phyloP scores from a whole-genome alignment of 1,140 invertebrate genomes.

The Metaphire vulgaris region DNA sequence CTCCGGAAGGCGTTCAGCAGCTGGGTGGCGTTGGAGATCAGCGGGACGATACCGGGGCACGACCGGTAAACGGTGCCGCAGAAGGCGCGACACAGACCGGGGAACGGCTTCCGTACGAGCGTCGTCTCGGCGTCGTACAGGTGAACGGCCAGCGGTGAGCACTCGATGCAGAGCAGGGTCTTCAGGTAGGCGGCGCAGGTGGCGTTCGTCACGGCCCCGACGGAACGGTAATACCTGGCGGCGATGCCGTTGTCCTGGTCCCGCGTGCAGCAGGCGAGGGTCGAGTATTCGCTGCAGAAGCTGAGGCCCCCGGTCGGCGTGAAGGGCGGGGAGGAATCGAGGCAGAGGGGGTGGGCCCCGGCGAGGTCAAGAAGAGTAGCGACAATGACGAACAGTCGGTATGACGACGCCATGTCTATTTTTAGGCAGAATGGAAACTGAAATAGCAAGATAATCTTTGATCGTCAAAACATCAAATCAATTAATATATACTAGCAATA shows the following conservation, averaged over 20 bases:
- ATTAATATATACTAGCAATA: no score
- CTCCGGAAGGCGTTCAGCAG: conserved; percentile 12
- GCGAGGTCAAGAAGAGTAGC: background rate
- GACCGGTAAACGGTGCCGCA: conserved; percentile 35
- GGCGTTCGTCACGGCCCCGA: background rate
- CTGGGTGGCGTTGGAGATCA: conserved; percentile 31
- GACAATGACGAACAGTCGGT: no score
- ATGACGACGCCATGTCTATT: no score
- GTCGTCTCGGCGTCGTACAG: conserved; percentile 34
- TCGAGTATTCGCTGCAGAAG: conserved; percentile 42
- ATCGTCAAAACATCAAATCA: no score
- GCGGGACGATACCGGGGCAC: conserved; percentile 34
- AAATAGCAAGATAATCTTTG: no score
- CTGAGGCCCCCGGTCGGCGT: conserved; percentile 26
- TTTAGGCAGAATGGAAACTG: no score
- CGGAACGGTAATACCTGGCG: background rate
- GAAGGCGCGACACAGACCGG: conserved; percentile 37
- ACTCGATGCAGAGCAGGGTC: conserved; percentile 40
- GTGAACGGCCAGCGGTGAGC: conserved; percentile 45
- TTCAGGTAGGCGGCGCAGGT: conserved; percentile 34
- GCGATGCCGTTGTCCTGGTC: conserved; percentile 31
- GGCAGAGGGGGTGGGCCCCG: conserved; percentile 43
- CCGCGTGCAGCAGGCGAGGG: conserved; percentile 42
- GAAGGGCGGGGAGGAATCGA: conserved; percentile 46
- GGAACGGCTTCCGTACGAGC: conserved; percentile 15